A percentile compares a stretch with the other conserved stretches of the same genome.
These are phyloP conservation scores for Apodemia mormo DNA, from an alignment of 2,888 invertebrate species.

Conservation along the genomic window DNA sequence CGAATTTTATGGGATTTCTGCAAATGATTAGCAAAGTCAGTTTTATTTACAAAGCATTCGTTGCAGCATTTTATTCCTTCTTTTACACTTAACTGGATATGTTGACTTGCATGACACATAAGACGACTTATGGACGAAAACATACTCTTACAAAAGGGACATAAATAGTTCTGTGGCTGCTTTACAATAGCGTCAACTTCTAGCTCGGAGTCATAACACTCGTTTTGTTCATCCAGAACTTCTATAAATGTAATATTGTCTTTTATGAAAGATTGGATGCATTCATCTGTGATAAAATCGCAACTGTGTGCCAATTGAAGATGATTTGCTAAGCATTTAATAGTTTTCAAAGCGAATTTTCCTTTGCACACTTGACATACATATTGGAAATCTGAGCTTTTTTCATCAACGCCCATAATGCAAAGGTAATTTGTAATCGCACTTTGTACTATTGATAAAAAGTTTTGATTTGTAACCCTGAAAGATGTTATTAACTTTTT, in stretches of 20 bases:
- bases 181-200: conserved; percentile 31
- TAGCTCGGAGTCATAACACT: conserved; percentile 38
- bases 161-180: conserved; percentile 39
- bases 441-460: conserved; percentile 44
- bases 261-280: conserved; percentile 50
- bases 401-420: conserved; percentile 45
- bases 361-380: conserved; percentile 57
- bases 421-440: conserved; percentile 48
- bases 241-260: conserved; percentile 60
- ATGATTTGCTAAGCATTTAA: conserved; percentile 49
- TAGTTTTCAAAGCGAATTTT: conserved; percentile 39
- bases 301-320: conserved; percentile 43
- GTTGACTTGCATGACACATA: conserved; percentile 54
- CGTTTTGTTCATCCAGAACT: conserved; percentile 45
- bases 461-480: conserved; percentile 46
- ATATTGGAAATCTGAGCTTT: conserved; percentile 47
- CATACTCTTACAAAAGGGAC: conserved; percentile 56
- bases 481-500: conserved; percentile 43
- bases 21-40: conserved; percentile 52
- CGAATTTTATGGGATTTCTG: conserved; percentile 46
- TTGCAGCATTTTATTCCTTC: conserved; percentile 53
- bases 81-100: conserved; percentile 47
- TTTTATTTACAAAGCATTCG: conserved; percentile 42
- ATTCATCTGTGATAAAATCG: conserved; percentile 31
- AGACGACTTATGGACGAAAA: conserved; percentile 59